phyloP scores from a whole-genome alignment of 2,888 invertebrate genomes.

The Monoplex corrugatus region DNA sequence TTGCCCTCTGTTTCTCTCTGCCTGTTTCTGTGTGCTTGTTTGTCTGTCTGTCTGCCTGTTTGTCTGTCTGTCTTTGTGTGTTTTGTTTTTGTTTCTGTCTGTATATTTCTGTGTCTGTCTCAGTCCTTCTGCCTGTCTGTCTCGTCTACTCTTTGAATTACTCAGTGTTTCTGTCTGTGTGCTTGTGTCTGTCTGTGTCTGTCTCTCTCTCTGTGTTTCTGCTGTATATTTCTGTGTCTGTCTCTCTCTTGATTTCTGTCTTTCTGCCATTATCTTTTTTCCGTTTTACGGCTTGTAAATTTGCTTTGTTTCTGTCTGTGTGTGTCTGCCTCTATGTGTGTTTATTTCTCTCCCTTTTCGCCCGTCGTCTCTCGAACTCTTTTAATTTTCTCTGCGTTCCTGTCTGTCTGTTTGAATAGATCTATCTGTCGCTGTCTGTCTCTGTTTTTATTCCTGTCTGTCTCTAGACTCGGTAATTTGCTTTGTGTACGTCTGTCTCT shows the following conservation, averaged over 20 bases:
- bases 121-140: not conserved
- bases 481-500: not conserved
- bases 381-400: not conserved
- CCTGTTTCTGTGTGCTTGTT: not conserved
- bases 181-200: not conserved
- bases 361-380: not conserved
- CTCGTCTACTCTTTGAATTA: no score
- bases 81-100: not conserved
- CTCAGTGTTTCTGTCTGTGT: not conserved
- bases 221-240: not conserved
- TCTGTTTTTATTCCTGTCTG: not conserved
- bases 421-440: not conserved
- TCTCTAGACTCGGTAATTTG: not conserved
- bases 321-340: not conserved
- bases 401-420: not conserved
- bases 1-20: slow-evolving; percentile 23
- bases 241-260: not conserved
- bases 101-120: not conserved
- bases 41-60: not conserved
- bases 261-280: no score
- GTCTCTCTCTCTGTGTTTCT: not conserved
- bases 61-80: not conserved
- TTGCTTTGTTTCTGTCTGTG: not conserved
- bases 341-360: not conserved
- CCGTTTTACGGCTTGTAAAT: no score